phyloP scores from a whole-genome alignment of 2,113 vertebrate genomes.

The Thalassarche chlororhynchos region DNA sequence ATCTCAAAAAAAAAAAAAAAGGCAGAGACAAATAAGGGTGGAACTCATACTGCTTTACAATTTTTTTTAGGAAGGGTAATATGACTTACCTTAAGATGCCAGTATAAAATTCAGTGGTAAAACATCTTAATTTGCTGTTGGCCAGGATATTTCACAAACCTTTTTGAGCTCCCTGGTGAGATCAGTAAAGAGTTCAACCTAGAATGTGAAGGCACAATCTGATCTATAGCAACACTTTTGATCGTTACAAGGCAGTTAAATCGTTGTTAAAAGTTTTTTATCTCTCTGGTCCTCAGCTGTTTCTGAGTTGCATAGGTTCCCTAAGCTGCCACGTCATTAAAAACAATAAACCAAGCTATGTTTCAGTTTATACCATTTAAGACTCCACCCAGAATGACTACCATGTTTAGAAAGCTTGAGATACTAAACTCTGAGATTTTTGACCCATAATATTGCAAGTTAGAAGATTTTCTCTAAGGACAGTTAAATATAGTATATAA shows the following conservation, averaged over 20 bases:
- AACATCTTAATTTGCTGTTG: neutral
- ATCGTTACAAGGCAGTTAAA: neutral
- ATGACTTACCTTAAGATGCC: neutral
- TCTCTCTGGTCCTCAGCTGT: neutral
- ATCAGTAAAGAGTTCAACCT: neutral
- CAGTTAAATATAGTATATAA: neutral
- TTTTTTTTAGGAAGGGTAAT: neutral
- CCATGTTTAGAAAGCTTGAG: neutral
- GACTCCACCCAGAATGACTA: neutral
- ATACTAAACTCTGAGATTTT: neutral
- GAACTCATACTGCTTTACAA: neutral
- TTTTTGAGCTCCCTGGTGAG: neutral
- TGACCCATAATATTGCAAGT: neutral
- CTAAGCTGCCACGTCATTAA: neutral
- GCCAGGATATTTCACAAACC: neutral
- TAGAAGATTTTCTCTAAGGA: neutral
- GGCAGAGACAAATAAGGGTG: neutral
- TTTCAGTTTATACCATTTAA: neutral
- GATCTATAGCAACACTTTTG: neutral
- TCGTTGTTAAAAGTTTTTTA: neutral
- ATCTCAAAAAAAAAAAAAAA: neutral
- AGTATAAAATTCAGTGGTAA: neutral
- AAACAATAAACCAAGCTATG: neutral
- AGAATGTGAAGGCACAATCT: neutral
- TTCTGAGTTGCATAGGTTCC: neutral